Evolutionary conservation across 1,140 invertebrate species (phyloP), one percentile per base, ranked within the genome.

Genomic region (Bombus terrestris): DNA sequence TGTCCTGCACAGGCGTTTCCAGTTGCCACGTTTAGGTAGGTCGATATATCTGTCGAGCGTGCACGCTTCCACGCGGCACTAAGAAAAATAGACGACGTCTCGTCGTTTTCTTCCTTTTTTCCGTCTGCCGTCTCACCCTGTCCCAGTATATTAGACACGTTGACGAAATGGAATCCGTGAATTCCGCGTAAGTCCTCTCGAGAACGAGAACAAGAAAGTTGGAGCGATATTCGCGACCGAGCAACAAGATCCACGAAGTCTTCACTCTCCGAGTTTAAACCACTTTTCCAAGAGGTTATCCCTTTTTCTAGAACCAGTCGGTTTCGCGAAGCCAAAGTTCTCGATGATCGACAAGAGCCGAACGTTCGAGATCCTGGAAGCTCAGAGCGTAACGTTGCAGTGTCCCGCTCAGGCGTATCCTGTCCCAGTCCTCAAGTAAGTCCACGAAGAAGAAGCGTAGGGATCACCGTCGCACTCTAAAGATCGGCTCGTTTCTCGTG

Each of bases 1-100:
- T 97, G 95, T 94, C 96, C 96, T 89, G 97, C 96, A 89, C 96
- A 97, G 94, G 96, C 96, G 43, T 97, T 96, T 92, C 97, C 97
- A 85, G 95, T 97, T 76, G 96, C 97, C 88, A 94, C 95, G 81
- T 96, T 95, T 94, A 96, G 96, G 96, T 96, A 96, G 87, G 92
- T 92, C 81, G 71, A 90, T 76, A 78, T 81, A 81, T 90, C 74
- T 32, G 73, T 90, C 86, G 64, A 39, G 75, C 39, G 41, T 18
- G 62, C 8, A 28, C 39, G 32, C 25, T 37, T 62, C 13, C 25
- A 39, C 71, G 71, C 59, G 59, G 10, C 59, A 1, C 32, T 28
- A 6, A n/a, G 82, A 71, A 79, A 83, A 84, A 83, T 83, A 83
- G 28, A 53, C 81, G n/a, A 37, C 12, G 59, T 8, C n/a, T 64